Base-by-base conservation (phyloP, 2,888 invertebrate species). In the Cephus spinipes region DNA sequence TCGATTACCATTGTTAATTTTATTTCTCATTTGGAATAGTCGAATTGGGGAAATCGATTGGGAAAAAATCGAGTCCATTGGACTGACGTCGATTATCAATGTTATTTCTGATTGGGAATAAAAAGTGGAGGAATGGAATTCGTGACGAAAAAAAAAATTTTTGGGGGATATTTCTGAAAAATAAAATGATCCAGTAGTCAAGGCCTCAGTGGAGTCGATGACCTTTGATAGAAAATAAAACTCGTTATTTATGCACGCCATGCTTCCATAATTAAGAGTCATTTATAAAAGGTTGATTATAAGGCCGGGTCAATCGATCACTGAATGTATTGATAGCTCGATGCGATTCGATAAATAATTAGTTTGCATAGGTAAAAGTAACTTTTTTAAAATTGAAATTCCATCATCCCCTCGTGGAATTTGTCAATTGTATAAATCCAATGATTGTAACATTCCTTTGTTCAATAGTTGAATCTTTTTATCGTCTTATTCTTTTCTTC, bases 31-130 rank as follows among this genome's bases (percentile, higher is more conserved):
- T 23, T 9, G 23, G 23, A 55, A 9, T 36, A 73, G 78, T 81
- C 81, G 81, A 79, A 77, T 78, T 36, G 36, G 23, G 33, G 40
- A 68, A 35, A 12, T 35, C 35, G 35, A 35, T 35, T 12, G 12
- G 35, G 3, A 11, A 35, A 35, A 35, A 80, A 84, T 86, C 81
- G 76, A 69, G 76, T 71, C 74, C 79, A 9, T 23, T 15, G 23
- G 23, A 9, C 55, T 6, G 55, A 23, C 9, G 23, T 23, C 55
- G 55, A 55, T 55, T 9, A 23, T 6, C 55, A 23, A 6, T 23
- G 6, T 23, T 55, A 55, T 55, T 55, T 55, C 55, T 23, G 55
- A 55, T 9, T 55, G 2, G 55, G 23, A 55, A 23, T 36, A 73
- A 35, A 35, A 35, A 35, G 78, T 81, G 81, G 80, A 79, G 40